Evolutionary conservation across 2,113 vertebrate species (phyloP), one percentile per base, ranked within the genome.

Genomic region (Calidris pugnax): DNA sequence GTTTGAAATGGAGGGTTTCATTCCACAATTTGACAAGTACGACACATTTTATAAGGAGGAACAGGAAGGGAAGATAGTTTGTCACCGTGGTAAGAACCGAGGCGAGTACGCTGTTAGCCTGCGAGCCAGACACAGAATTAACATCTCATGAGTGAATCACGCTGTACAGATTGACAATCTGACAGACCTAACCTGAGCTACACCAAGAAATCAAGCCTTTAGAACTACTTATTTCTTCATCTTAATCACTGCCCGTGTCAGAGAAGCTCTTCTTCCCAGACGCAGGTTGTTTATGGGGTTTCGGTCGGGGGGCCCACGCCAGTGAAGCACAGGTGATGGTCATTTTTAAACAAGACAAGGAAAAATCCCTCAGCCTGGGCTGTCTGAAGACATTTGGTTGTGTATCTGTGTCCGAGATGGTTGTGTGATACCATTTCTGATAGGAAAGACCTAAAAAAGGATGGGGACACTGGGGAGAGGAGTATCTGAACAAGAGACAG

Each of bases 81-180:
- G 41, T 82, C 80, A 76, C 59, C 33, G 37, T 15, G 41, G n/a
- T 90, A 88, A 93, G 92, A 77, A 89, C 8, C 64, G 47, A 93
- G 75, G 78, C 1, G 0, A 94, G 48, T 63, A 81, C 5, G 24
- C 37, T 84, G 72, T 85, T 90, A 94, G 75, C 63, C 88, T 14
- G 3, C 10, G 85, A 94, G 84, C 81, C 84, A 97, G 88, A 87
- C 66, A 67, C 77, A 37, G 62, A 96, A 88, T 90, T 95, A 94
- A 84, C 90, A 92, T 86, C 85, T 88, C 85, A 64, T 68, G 68
- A 92, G 74, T 84, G 64, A 96, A 92, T 91, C 90, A 84, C 22
- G 17, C 64, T 69, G 7, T 55, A 55, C 41, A 85, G 85, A 93
- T 9, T 76, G 89, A 92, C 68, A 93, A 62, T 79, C 66, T 88